These are phyloP conservation scores for Cosmia trapezina DNA, from an alignment of 2,888 invertebrate species.

Conservation along the genomic window DNA sequence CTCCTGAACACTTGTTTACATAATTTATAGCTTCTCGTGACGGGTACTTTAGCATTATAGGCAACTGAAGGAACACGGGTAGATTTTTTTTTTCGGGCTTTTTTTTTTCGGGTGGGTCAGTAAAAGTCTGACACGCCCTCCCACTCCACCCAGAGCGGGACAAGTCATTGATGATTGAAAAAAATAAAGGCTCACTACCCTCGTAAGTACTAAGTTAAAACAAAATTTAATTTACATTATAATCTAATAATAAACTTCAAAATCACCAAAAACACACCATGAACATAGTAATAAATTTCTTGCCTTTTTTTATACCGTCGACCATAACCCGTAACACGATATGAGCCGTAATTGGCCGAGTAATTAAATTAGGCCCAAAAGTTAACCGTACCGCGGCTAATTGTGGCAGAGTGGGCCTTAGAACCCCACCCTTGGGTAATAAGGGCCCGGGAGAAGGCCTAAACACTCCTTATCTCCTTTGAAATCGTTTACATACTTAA, in stretches of 20 bases:
- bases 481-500: constrained; percentile 67
- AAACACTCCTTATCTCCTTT: constrained; percentile 64
- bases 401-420: constrained; percentile 54
- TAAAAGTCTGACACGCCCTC: no score
- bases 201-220: not conserved
- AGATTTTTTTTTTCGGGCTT: no score
- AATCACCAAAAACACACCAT: constrained; percentile 27
- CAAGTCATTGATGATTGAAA: no score
- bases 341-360: constrained; percentile 60
- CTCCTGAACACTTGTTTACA: no score
- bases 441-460: constrained; percentile 45
- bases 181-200: no score
- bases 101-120: no score
- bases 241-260: not conserved
- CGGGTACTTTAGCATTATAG: no score
- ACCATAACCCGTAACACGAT: constrained; percentile 40
- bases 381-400: constrained; percentile 61
- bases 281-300: constrained; percentile 45
- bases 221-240: not conserved
- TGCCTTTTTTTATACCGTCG: constrained; percentile 38
- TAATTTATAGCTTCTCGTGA: no score
- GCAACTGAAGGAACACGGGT: no score
- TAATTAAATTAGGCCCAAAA: constrained; percentile 70
- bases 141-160: no score
- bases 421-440: constrained; percentile 46